Evolutionary conservation across 2,888 invertebrate species (phyloP).

Genomic region (Lepidocyrtinus sp.): DNA sequence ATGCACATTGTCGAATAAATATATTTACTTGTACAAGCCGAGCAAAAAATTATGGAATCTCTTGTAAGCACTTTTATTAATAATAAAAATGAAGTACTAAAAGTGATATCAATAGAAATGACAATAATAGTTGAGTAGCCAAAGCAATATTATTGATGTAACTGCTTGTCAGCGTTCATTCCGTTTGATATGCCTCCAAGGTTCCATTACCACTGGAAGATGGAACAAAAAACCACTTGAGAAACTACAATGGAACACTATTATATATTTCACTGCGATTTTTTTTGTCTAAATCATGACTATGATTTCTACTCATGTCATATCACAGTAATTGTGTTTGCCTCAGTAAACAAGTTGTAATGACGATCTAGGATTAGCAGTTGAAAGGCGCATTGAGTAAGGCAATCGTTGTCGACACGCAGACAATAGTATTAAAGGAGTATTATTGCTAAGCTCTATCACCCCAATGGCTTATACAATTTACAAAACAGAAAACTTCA

Average conservation of each 20-base stretch:
- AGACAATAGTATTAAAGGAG: too few relatives aligned
- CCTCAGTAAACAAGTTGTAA: too few relatives aligned
- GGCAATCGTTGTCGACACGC: too few relatives aligned
- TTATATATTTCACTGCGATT: too few relatives aligned
- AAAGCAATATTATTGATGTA: conserved; percentile 28
- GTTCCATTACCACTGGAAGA: conserved; percentile 51
- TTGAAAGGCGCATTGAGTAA: too few relatives aligned
- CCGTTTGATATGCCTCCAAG: conserved; percentile 55
- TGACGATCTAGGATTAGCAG: too few relatives aligned
- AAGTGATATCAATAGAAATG: conserved; percentile 25
- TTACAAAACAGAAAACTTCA: too few relatives aligned
- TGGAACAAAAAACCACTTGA: conserved; percentile 12
- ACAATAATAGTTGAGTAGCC: too few relatives aligned
- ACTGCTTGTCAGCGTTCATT: conserved; percentile 50
- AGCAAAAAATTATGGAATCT: background rate
- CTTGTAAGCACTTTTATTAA: background rate
- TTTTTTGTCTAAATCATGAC: background rate
- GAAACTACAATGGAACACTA: conserved; percentile 30
- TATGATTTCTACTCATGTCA: background rate
- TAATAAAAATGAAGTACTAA: conserved; percentile 1
- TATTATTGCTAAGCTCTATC: too few relatives aligned
- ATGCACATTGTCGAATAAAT: background rate
- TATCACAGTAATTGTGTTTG: too few relatives aligned
- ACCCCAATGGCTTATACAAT: too few relatives aligned
- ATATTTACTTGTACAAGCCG: background rate